These are phyloP conservation scores for Diarsia rubi DNA, from an alignment of 2,888 invertebrate genomes.

Conservation along the genomic window DNA sequence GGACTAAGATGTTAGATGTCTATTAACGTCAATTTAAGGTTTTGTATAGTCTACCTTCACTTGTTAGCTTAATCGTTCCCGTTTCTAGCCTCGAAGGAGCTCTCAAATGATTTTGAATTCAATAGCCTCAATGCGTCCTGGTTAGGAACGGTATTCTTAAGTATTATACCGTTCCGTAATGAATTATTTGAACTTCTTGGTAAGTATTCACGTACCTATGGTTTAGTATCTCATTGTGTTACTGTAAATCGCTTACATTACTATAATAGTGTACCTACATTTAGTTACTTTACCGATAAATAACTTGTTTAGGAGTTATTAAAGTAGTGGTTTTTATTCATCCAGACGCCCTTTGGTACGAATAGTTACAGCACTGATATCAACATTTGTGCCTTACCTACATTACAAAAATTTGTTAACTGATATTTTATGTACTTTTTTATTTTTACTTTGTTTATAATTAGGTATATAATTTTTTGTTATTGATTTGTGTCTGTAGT, in stretches of 20 bases:
- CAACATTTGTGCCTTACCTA: too few species aligned
- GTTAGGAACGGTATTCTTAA: constrained; percentile 54
- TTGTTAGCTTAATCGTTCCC: constrained; percentile 59
- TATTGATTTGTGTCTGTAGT: too few species aligned
- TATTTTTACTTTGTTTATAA: too few species aligned
- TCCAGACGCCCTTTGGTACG: too few species aligned
- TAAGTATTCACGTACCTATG: background rate
- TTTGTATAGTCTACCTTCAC: constrained; percentile 57
- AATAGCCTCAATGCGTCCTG: constrained; percentile 54
- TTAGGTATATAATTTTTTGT: too few species aligned
- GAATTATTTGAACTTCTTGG: constrained; percentile 50
- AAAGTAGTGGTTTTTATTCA: too few species aligned
- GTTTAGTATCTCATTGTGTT: constrained; percentile 6
- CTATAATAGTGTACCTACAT: background rate
- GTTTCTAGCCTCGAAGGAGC: constrained; percentile 52
- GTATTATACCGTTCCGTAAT: constrained; percentile 49
- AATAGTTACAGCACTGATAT: too few species aligned
- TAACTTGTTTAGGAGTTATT: background rate
- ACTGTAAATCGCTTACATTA: background rate
- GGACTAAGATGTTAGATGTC: constrained; percentile 63
- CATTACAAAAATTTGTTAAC: too few species aligned
- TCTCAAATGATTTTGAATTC: constrained; percentile 59
- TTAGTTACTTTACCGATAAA: background rate
- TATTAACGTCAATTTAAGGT: constrained; percentile 63
- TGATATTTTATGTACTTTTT: too few species aligned